Conservation (phyloP, 2,888 invertebrate species). For the Sisyra terminalis region DNA sequence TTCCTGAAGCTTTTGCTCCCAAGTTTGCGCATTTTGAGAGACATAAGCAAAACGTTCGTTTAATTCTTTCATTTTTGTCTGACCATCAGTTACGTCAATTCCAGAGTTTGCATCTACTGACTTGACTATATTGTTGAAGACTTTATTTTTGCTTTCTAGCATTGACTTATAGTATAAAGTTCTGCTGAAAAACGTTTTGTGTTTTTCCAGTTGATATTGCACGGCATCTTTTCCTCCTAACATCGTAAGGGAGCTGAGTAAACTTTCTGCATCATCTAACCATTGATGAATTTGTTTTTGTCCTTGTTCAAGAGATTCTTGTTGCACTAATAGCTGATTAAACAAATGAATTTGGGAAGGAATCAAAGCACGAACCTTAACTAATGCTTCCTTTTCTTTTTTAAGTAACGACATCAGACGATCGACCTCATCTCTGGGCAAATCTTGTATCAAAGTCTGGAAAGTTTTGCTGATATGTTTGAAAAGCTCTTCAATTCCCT, state of each 20-base stretch:
- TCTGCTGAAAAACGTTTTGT: constrained; percentile 77
- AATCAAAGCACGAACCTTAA: constrained; percentile 66
- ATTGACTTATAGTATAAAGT: constrained; percentile 84
- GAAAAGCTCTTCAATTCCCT: constrained; percentile 75
- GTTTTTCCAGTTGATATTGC: constrained; percentile 58
- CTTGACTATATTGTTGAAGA: constrained; percentile 71
- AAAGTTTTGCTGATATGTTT: constrained; percentile 84
- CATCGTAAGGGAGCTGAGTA: constrained; percentile 41
- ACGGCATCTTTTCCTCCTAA: constrained; percentile 53
- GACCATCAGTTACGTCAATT: constrained; percentile 55
- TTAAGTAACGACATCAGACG: constrained; percentile 77
- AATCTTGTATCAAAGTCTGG: constrained; percentile 76
- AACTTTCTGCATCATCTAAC: constrained; percentile 69
- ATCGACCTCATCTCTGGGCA: constrained; percentile 81
- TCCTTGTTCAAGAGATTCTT: constrained; percentile 77
- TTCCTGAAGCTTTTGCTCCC: constrained; percentile 65
- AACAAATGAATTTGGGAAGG: constrained; percentile 69
- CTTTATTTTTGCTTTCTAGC: constrained; percentile 89
- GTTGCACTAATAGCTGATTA: constrained; percentile 70
- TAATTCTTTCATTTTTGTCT: constrained; percentile 54
- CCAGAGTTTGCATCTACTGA: constrained; percentile 59
- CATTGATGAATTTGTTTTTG: constrained; percentile 73
- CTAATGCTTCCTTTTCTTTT: constrained; percentile 75
- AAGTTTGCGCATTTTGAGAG: constrained; percentile 54
- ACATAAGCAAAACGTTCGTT: constrained; percentile 73